Base-by-base conservation (phyloP, 2,888 invertebrate genomes). In the Apodemia hepburni region DNA sequence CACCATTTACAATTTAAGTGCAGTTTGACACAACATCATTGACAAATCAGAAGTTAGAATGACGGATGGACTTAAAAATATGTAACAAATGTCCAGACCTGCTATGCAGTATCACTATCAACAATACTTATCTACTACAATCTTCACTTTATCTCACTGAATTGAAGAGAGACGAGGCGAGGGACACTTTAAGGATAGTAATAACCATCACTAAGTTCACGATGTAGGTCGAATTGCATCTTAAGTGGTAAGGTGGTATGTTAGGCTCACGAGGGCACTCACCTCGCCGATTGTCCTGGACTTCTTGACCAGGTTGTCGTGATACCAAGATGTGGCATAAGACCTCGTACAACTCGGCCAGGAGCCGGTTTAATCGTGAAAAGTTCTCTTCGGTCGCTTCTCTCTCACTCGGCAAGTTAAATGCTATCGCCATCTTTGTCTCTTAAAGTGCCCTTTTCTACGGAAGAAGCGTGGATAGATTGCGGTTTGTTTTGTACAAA, bases 181-280 rank as follows among this genome's bases (percentile, higher is more conserved):
- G 87, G 68, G 90, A 88, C 74, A 90, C 89, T 81, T 91, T 91
- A 75, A 91, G 84, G 75, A 91, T 91, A 74, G 91, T 90, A 73
- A 90, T 87, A 62, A 91, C 91, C 91, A 91, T 90, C 77, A 91
- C 87, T 71, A 91, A 81, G 81, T 91, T 90, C 79, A 91, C 91
- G 82, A 91, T 91, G 90, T 91, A 89, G 85, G 90, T 91, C 90
- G 91, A 90, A 90, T 91, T 91, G 91, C 91, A 90, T 89, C 91
- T 91, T 89, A 91, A 90, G 85, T 90, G 84, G 85, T 87, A 87
- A 83, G 89, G 91, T 90, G 91, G 90, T 84, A 87, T 80, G 81
- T 81, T 85, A 81, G 84, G 82, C 79, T 84, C 88, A 71, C 85
- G 86, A 78, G 89, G 89, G 82, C 90, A 91, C 91, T 90, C 90